Conservation (phyloP, 1,140 invertebrate genomes). For the Drosophila nigromelanica region DNA sequence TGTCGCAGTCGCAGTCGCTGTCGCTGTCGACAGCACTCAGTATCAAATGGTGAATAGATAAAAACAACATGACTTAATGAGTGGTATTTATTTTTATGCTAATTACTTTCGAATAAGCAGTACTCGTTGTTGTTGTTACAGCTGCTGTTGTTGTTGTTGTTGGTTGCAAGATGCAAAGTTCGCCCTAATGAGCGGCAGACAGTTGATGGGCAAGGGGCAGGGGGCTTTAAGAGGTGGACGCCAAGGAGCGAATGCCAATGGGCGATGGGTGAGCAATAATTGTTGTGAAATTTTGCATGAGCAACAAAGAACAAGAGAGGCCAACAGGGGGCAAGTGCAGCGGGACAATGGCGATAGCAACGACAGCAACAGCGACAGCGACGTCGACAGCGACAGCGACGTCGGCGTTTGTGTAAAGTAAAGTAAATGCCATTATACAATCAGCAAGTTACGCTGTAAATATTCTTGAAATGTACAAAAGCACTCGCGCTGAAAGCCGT, state of each 20-base stretch:
- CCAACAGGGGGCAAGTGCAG: conserved; percentile 1
- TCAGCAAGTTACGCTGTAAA: conserved; percentile 74
- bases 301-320: neutral
- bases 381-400: neutral
- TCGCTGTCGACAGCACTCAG: conserved; percentile 38
- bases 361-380: neutral
- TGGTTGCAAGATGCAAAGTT: conserved; percentile 43
- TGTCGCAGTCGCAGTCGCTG: neutral
- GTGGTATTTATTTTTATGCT: conserved; percentile 82
- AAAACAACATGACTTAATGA: conserved; percentile 82
- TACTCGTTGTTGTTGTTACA: conserved; percentile 6
- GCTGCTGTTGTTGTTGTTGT: conserved; percentile 2
- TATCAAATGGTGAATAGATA: conserved; percentile 78
- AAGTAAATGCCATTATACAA: conserved; percentile 78
- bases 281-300: conserved; percentile 45
- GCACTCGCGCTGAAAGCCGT: conserved; percentile 77
- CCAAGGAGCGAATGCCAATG: conserved; percentile 15
- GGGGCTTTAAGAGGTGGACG: neutral
- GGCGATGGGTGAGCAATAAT: conserved; percentile 58
- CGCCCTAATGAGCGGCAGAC: conserved; percentile 61
- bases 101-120: conserved; percentile 79
- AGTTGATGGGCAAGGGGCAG: neutral
- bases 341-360: conserved; percentile 20
- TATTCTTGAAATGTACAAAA: conserved; percentile 75
- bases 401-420: conserved; percentile 63